Conservation (phyloP, 2,797 vertebrate genomes). For the Sebastes ruberrimus region DNA sequence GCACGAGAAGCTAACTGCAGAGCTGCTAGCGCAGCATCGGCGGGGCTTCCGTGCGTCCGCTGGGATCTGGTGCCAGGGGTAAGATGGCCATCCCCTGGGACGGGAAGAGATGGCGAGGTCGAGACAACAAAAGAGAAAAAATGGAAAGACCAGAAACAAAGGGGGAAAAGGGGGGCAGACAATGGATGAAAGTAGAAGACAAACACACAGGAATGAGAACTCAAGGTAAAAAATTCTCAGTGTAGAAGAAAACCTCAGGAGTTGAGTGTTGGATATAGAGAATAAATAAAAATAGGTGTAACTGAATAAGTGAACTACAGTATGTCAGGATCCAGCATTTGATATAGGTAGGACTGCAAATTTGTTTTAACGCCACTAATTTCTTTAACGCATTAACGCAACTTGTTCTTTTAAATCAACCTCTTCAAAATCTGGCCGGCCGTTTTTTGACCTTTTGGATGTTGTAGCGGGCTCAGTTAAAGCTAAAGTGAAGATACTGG, state of each 20-base stretch:
- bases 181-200: slow-evolving; percentile 24
- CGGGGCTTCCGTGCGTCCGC: slow-evolving; percentile 44
- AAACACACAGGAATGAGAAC: slow-evolving; percentile 23
- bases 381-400: too few relatives aligned
- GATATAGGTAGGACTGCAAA: too few relatives aligned
- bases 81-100: slow-evolving; percentile 67
- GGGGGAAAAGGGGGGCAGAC: background rate
- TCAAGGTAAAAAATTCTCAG: slow-evolving; percentile 3
- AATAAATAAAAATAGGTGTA: background rate
- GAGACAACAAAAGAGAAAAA: slow-evolving; percentile 57
- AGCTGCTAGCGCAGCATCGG: slow-evolving; percentile 39
- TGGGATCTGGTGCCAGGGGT: slow-evolving; percentile 72
- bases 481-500: too few relatives aligned
- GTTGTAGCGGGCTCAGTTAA: too few relatives aligned
- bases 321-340: background rate
- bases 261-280: background rate
- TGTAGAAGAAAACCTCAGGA: background rate
- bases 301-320: background rate
- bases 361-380: too few relatives aligned
- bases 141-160: slow-evolving; percentile 17
- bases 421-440: accelerated
- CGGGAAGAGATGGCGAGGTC: slow-evolving; percentile 40
- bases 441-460: too few relatives aligned
- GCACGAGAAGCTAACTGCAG: slow-evolving; percentile 44
- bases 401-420: accelerated